Percentiles rank a stretch among this genome's conserved stretches.
Conservation (phyloP, 2,888 invertebrate genomes). For the Zeuzera pyrina region DNA sequence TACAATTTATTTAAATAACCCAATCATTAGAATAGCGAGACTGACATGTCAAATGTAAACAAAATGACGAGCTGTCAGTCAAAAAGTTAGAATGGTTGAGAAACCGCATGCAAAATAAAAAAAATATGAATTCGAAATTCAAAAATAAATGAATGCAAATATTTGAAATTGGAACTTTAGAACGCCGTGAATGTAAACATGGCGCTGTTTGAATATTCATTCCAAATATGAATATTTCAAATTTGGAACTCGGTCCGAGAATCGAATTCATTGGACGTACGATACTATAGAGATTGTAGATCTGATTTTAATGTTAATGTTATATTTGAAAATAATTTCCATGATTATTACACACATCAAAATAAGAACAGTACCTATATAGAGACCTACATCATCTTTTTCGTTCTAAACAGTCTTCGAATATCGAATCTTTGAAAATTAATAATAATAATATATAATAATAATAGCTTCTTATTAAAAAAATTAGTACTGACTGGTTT, state of each 20-base stretch:
- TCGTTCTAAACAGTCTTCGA: no score
- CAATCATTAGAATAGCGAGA: background rate
- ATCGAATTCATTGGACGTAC: slow-evolving; percentile 58
- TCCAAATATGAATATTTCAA: slow-evolving; percentile 68
- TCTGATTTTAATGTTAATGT: no score
- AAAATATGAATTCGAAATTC: slow-evolving; percentile 43
- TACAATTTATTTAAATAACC: background rate
- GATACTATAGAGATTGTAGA: background rate
- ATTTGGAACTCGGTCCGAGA: slow-evolving; percentile 48
- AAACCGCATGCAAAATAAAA: no score
- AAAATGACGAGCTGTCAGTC: slow-evolving; percentile 26
- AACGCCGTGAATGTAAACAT: slow-evolving; percentile 70
- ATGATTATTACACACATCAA: no score
- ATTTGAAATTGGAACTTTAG: slow-evolving; percentile 70
- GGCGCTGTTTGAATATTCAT: slow-evolving; percentile 69
- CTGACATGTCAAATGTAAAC: slow-evolving; percentile 3
- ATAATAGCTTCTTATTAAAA: no score
- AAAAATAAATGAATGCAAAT: slow-evolving; percentile 72
- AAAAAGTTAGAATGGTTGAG: no score
- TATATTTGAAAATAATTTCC: no score
- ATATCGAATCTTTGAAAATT: no score
- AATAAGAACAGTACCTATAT: no score
- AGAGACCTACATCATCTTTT: no score
- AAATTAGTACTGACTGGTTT: no score
- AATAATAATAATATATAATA: no score